Evolutionary conservation across 2,888 invertebrate genomes (phyloP), one percentile per base, ranked within the genome.

Genomic region (Dastarcus helophoroides): DNA sequence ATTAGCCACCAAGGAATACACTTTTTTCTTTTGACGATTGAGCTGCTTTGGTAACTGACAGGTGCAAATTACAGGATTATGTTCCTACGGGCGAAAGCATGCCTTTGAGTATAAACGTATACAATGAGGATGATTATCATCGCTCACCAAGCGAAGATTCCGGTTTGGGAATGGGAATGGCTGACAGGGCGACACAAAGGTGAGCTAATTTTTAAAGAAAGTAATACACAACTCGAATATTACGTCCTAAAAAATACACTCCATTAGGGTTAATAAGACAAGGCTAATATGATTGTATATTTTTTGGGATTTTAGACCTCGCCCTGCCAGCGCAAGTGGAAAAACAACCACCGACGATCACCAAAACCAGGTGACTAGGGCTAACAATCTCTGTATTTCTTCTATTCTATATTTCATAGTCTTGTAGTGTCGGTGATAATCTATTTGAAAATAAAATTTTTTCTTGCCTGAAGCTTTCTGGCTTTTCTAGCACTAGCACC

Each of bases 71-170:
- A 55, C 65, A 68, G 68, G 67, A 66, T 62, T 64, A 65, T 48
- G 68, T 66, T 64, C 44, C 50, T 61, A 69, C 65, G 62, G 66
- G 68, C 63, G 67, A 61, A 60, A 30, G 24, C 29, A 45, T 42
- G 33, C 43, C 47, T 29, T 63, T 64, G 54, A 62, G 42, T 38
- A 47, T 61, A 56, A 53, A 65, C 62, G 61, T 68, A 58, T 60
- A 64, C 65, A 59, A 53, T 38, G 66, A 73, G 67, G 65, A 69
- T 63, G 77, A 77, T 60, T 77, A 77, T 60, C 77, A 77, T 59
- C 77, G 81, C 60, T 84, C 86, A 56, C 88, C 89, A 50, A 88
- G 88, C 63, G 90, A 90, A 68, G 90, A 90, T 76, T 89, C 89
- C 65, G 90, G 90, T 60, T 79, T 91, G 63, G 89, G 90, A 63